phyloP scores from a whole-genome alignment of 2,113 vertebrate species.

The Sceloporus undulatus region DNA sequence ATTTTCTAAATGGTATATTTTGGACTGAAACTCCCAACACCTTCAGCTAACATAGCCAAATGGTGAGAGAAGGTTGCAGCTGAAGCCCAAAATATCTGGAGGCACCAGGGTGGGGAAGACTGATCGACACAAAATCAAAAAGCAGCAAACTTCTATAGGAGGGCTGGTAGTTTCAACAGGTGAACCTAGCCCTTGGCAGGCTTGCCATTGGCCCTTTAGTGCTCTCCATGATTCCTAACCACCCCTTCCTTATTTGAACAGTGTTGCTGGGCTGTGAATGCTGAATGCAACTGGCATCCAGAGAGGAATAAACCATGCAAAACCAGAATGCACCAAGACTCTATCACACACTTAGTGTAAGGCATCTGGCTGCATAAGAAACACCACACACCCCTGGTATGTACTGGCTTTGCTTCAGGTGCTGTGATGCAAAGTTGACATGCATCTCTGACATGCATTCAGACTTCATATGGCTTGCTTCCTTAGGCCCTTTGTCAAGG shows the following conservation, averaged over 20 bases:
- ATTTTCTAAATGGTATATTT: constrained; percentile 10
- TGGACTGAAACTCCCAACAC: not conserved
- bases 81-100: too few species aligned
- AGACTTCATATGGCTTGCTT: too few species aligned
- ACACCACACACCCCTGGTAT: not conserved
- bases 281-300: not conserved
- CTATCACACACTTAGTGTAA: not conserved
- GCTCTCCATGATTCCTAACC: not conserved
- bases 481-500: not conserved
- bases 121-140: not conserved
- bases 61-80: not conserved
- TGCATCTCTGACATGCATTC: not conserved
- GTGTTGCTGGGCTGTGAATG: not conserved
- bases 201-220: not conserved
- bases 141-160: not conserved
- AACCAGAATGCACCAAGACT: not conserved
- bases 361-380: not conserved
- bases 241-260: not conserved
- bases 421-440: not conserved
- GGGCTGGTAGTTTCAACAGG: not conserved
- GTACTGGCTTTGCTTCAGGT: not conserved
- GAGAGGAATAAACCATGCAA: not conserved
- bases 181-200: too few species aligned
- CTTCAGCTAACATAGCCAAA: not conserved
- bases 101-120: too few species aligned